Conservation (phyloP, 2,113 vertebrate genomes). For the Platysteira castanea region DNA sequence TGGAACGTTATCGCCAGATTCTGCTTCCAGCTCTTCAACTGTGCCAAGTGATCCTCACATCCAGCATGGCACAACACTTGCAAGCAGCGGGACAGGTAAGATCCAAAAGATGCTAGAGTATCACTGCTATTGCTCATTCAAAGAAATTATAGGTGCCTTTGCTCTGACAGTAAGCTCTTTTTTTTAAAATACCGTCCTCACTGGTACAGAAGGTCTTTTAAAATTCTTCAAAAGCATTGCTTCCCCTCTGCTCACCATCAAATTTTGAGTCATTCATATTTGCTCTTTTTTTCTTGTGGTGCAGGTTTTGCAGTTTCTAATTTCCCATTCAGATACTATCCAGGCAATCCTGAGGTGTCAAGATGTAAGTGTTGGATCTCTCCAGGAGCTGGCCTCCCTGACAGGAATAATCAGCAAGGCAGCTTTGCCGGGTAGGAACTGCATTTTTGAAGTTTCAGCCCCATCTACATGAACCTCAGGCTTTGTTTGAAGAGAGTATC, state of each 20-base stretch:
- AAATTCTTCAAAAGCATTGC: background rate
- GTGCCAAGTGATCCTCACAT: conserved; percentile 93
- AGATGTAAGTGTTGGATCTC: conserved; percentile 83
- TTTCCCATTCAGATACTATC: conserved; percentile 91
- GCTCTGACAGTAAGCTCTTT: background rate
- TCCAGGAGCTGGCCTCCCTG: conserved; percentile 89
- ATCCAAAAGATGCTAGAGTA: background rate
- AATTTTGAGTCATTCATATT: background rate
- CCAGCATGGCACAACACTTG: conserved; percentile 88
- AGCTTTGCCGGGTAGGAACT: conserved; percentile 85
- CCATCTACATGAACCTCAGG: background rate
- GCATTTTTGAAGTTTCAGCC: background rate
- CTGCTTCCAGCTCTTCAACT: conserved; percentile 89
- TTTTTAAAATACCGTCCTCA: background rate
- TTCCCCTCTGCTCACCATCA: background rate
- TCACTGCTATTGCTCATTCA: background rate
- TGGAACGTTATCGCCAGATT: conserved; percentile 92
- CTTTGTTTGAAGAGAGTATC: background rate
- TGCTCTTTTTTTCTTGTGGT: background rate
- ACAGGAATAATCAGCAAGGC: conserved; percentile 97
- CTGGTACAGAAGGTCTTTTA: background rate
- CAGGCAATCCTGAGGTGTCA: conserved; percentile 91
- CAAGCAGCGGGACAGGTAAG: conserved; percentile 92
- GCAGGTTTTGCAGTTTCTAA: conserved; percentile 93
- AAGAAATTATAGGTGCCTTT: background rate